phyloP scores from a whole-genome alignment of 2,797 vertebrate genomes.

The Aulostomus chinensis region DNA sequence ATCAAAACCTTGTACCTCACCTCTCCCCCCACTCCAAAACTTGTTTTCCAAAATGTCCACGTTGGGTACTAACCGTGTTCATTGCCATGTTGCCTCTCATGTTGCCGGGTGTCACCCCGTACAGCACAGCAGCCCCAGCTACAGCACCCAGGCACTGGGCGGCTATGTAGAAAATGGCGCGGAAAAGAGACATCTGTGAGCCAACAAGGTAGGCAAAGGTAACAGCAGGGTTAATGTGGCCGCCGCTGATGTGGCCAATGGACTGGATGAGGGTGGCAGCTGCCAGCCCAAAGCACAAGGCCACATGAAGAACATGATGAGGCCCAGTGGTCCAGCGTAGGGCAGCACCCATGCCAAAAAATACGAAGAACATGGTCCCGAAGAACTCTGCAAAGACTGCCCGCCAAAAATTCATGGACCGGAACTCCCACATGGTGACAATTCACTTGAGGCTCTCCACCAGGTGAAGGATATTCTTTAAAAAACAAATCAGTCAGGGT shows the following conservation, averaged over 20 bases:
- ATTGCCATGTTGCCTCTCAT: slow-evolving; percentile 91
- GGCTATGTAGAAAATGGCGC: slow-evolving; percentile 89
- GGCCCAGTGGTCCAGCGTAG: slow-evolving; percentile 90
- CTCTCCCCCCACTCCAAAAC: neutral
- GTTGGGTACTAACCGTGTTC: slow-evolving; percentile 84
- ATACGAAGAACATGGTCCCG: slow-evolving; percentile 93
- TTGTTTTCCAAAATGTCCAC: neutral
- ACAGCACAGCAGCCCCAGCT: slow-evolving; percentile 91
- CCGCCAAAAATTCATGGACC: slow-evolving; percentile 95
- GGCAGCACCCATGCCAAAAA: slow-evolving; percentile 91
- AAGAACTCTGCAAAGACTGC: slow-evolving; percentile 94
- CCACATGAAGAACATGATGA: slow-evolving; percentile 87
- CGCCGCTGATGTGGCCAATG: slow-evolving; percentile 93
- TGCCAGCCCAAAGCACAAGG: slow-evolving; percentile 91
- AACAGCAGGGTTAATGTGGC: slow-evolving; percentile 94
- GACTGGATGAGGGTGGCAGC: slow-evolving; percentile 92
- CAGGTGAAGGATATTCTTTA: slow-evolving; percentile 28
- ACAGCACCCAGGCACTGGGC: slow-evolving; percentile 93
- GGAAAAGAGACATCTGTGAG: slow-evolving; percentile 92
- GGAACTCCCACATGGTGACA: slow-evolving; percentile 92
- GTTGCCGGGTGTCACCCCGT: slow-evolving; percentile 89
- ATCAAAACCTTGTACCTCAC: neutral
- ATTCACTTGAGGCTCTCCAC: slow-evolving; percentile 43
- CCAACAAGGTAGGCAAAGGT: slow-evolving; percentile 92
- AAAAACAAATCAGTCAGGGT: slow-evolving; percentile 23